Evolutionary conservation across 2,888 invertebrate genomes (phyloP), one percentile per base, ranked within the genome.

Genomic region (Saturnia japonica): DNA sequence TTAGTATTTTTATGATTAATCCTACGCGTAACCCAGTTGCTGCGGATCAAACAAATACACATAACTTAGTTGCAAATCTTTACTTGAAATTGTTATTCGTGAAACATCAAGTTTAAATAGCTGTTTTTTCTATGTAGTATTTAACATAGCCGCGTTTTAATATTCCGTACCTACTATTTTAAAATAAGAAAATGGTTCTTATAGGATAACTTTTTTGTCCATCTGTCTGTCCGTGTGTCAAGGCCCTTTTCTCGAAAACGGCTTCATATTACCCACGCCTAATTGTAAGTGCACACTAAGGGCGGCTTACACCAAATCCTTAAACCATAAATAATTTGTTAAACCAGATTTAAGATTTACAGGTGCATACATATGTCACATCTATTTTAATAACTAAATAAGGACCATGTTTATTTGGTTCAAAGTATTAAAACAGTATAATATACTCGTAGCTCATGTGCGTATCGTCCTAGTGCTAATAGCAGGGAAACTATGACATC

Each of bases 401-500:
- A 54, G 19, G 22, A 34, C 8, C 19, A 43, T 47, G 54, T 70
- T 70, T 70, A 67, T 51, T 25, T 16, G 45, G 22, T 66, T 42
- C 54, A 54, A 51, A 66, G 40, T 67, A 43, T 25, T 67, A 25
- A 67, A 70, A 28, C 51, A 22, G 51, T 57, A 54, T 68, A 68
- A 40, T 34, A 66, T 64, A 68, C n/a, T 47, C n/a, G 69, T 19
- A 62, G 28, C 16, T 67, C 43, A n/a, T 14, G 25, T n/a, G 12
- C 28, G 12, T 47, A 12, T 34, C 60, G 64, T 71, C 71, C 71
- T 71, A 71, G 71, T 64, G 62, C 68, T 68, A 68, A 60, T 72
- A 80, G 80, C 82, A 84, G 86, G 88, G 86, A 90, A 91, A 90
- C 89, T 90, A 84, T 88, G 88, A 88, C 90, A 92, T 93, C 90